These are phyloP conservation scores for Plagiodera versicolora DNA, from an alignment of 2,888 invertebrate species.

Conservation along the genomic window DNA sequence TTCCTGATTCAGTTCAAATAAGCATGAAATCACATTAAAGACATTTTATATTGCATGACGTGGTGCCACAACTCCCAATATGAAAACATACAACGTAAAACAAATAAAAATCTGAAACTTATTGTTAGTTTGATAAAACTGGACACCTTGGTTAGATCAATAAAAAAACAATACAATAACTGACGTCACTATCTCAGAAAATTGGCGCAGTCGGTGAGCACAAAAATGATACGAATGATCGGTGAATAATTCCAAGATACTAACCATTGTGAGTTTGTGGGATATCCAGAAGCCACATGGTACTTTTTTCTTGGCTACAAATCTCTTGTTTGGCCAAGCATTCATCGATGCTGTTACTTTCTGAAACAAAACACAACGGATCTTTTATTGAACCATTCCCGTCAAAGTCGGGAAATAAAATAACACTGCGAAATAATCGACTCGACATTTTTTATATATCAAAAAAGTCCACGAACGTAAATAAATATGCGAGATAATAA, in stretches of 20 bases:
- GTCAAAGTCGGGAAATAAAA: not conserved
- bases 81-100: no score
- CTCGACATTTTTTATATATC: not conserved
- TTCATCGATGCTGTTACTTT: constrained; percentile 52
- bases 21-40: no score
- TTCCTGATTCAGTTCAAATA: no score
- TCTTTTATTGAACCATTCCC: not conserved
- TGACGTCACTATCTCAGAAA: no score
- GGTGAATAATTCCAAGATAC: constrained; percentile 18
- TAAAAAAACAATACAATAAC: no score
- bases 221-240: not conserved
- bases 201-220: no score
- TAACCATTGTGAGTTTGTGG: constrained; percentile 65
- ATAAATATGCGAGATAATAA: not conserved
- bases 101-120: no score
- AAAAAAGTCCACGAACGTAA: not conserved
- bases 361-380: constrained; percentile 45
- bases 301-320: constrained; percentile 62
- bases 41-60: no score
- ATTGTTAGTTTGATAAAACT: no score
- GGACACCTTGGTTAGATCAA: no score
- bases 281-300: constrained; percentile 73
- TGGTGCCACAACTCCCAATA: no score
- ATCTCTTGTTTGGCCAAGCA: constrained; percentile 52
- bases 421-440: not conserved